Conservation (phyloP, 2,797 vertebrate genomes). For the Mus caroli region DNA sequence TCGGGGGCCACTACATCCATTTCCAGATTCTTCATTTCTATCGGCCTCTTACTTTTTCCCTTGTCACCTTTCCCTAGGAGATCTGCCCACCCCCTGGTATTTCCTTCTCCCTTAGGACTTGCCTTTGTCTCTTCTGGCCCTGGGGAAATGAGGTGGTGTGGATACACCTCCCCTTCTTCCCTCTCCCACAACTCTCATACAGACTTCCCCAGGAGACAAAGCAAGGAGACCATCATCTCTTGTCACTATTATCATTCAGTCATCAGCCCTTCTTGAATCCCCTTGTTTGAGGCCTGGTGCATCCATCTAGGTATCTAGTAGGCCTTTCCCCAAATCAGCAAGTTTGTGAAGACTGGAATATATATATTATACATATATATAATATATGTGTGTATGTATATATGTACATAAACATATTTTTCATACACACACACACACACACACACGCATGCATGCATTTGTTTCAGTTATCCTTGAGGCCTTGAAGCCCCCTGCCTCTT, state of each 20-base stretch:
- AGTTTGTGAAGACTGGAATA: slow-evolving; percentile 18
- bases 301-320: not conserved
- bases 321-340: slow-evolving; percentile 33
- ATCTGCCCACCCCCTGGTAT: not conserved
- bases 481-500: not conserved
- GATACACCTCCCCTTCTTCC: slow-evolving; percentile 19
- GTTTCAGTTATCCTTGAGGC: slow-evolving; percentile 13
- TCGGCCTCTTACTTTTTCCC: not conserved
- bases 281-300: not conserved
- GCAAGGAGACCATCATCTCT: slow-evolving; percentile 46
- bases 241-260: slow-evolving; percentile 17
- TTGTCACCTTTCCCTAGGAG: slow-evolving; percentile 1
- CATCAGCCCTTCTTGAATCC: not conserved
- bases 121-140: slow-evolving; percentile 77
- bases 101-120: not conserved
- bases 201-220: slow-evolving; percentile 76
- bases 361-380: not conserved
- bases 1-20: not conserved
- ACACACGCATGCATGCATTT: no score
- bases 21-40: not conserved
- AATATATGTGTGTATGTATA: no score
- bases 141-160: slow-evolving; percentile 45
- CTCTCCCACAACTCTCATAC: slow-evolving; percentile 17
- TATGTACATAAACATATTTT: no score
- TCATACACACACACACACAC: no score